Percentiles rank a stretch among this genome's conserved stretches.
Evolutionary conservation across 2,888 invertebrate species (phyloP).

Genomic region (Peribatodes rhomboidaria): DNA sequence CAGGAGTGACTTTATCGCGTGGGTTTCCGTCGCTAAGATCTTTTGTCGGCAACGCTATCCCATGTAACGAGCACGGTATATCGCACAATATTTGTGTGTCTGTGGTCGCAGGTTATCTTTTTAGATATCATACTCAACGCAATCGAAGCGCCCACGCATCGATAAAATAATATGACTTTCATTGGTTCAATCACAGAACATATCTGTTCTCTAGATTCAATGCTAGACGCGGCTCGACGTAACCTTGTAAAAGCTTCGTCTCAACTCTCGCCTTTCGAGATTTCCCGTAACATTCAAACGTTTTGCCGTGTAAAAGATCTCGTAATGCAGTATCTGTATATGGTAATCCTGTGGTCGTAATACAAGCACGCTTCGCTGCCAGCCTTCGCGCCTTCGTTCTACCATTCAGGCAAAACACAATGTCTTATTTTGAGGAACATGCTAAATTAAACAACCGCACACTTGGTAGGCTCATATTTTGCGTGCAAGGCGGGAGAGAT

Average conservation of each 20-base stretch:
- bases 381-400: constrained; percentile 45
- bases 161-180: too few species aligned
- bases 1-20: constrained; percentile 26
- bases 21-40: constrained; percentile 28
- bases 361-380: constrained; percentile 41
- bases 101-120: not conserved
- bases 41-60: constrained; percentile 33
- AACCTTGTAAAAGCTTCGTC: too few species aligned
- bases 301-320: too few species aligned
- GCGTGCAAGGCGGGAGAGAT: constrained; percentile 19
- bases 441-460: constrained; percentile 52
- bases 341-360: constrained; percentile 32
- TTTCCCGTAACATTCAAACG: too few species aligned
- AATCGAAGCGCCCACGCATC: too few species aligned
- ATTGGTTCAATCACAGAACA: too few species aligned
- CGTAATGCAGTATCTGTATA: too few species aligned
- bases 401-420: constrained; percentile 60
- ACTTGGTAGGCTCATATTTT: constrained; percentile 34
- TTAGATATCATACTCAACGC: too few species aligned
- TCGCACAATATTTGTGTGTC: constrained; percentile 54
- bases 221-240: too few species aligned
- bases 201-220: too few species aligned
- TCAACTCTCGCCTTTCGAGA: too few species aligned
- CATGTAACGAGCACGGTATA: constrained; percentile 37
- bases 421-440: constrained; percentile 59